Evolutionary conservation across 2,113 vertebrate species (phyloP).

Genomic region (Callospermophilus lateralis): DNA sequence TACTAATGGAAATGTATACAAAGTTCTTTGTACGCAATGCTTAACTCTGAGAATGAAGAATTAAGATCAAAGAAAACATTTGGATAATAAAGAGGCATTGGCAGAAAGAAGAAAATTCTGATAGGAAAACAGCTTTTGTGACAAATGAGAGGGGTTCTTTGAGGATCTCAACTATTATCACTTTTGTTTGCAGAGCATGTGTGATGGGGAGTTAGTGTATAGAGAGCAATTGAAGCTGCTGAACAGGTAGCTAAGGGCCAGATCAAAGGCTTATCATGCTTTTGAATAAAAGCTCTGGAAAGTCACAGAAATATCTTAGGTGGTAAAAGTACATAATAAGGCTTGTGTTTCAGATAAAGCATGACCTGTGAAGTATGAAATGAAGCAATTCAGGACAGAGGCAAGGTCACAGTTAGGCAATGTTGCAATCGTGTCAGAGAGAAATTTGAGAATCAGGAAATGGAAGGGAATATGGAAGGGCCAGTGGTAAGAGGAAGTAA

Average conservation of each 20-base stretch:
- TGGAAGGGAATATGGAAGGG: neutral
- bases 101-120: neutral
- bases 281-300: conserved; percentile 22
- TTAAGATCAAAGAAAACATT: neutral
- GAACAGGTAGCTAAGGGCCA: neutral
- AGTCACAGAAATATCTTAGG: neutral
- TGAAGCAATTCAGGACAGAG: neutral
- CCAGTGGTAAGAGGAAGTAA: neutral
- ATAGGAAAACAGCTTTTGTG: neutral
- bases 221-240: neutral
- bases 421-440: neutral
- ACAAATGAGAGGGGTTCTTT: neutral
- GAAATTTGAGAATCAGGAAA: neutral
- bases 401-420: neutral
- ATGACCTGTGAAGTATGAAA: neutral
- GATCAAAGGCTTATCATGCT: neutral
- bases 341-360: neutral
- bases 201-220: neutral
- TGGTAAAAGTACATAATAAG: neutral
- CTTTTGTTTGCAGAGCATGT: neutral
- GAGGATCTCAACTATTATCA: neutral
- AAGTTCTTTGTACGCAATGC: neutral
- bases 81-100: neutral
- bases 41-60: neutral
- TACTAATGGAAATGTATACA: neutral